These are phyloP conservation scores for Potamilus streckersoni DNA, from an alignment of 1,140 invertebrate genomes.

Conservation along the genomic window DNA sequence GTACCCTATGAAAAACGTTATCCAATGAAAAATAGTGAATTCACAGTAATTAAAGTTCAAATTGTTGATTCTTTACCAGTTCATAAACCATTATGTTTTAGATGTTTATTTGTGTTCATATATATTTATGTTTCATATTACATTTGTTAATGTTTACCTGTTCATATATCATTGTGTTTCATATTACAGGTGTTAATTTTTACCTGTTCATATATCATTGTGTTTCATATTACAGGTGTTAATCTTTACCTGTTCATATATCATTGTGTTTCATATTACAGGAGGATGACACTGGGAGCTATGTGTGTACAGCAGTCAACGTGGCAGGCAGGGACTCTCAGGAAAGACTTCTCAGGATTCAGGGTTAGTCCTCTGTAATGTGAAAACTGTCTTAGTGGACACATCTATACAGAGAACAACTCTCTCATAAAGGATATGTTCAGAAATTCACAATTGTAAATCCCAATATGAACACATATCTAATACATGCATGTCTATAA, in stretches of 20 bases:
- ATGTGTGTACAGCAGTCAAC: constrained; percentile 66
- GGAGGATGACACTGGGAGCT: constrained; percentile 64
- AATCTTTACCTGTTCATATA: background rate
- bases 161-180: background rate
- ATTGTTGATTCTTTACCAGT: constrained; percentile 1
- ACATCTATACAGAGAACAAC: no score
- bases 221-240: constrained; percentile 36
- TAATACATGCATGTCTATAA: no score
- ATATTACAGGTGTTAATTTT: constrained; percentile 34
- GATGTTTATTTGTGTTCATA: no score
- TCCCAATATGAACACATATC: no score
- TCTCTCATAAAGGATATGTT: no score
- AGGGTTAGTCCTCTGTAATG: constrained; percentile 44
- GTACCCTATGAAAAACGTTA: no score
- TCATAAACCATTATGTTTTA: background rate
- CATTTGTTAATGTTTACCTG: no score
- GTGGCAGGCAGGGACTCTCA: constrained; percentile 59
- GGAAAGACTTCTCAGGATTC: constrained; percentile 62
- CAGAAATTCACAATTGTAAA: no score
- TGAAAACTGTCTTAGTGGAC: no score
- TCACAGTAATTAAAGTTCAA: background rate
- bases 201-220: background rate
- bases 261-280: constrained; percentile 25
- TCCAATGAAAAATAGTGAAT: no score
- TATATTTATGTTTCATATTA: background rate